Conservation (phyloP, 2,888 invertebrate species). For the Chalcis sispes region DNA sequence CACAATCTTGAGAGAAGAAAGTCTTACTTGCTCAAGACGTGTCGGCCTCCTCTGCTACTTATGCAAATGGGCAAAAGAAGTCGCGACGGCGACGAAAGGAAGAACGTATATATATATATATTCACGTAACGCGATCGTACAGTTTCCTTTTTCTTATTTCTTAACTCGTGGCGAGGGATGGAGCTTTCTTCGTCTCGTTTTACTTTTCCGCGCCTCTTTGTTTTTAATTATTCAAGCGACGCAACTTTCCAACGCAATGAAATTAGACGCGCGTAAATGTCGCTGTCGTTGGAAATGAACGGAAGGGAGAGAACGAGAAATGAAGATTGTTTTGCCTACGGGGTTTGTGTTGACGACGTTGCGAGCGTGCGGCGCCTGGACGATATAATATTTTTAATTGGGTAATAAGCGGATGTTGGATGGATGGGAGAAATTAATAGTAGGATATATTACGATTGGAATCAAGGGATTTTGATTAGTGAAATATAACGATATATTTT, state of each 20-base stretch:
- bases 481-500: too few species aligned
- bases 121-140: too few species aligned
- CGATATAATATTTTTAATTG: too few species aligned
- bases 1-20: too few species aligned
- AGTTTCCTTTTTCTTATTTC: neutral
- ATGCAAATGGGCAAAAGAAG: slow-evolving; percentile 69
- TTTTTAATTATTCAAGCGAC: slow-evolving; percentile 74
- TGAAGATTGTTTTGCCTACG: slow-evolving; percentile 69
- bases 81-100: slow-evolving; percentile 68
- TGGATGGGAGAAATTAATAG: neutral
- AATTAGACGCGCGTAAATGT: slow-evolving; percentile 66
- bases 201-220: slow-evolving; percentile 57
- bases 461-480: too few species aligned
- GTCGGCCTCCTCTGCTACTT: slow-evolving; percentile 63
- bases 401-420: slow-evolving; percentile 7
- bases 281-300: too few species aligned
- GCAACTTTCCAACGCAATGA: slow-evolving; percentile 74
- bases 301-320: neutral
- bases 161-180: too few species aligned
- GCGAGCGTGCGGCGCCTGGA: neutral
- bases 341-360: slow-evolving; percentile 1
- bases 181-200: slow-evolving; percentile 39
- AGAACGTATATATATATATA: too few species aligned
- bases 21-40: slow-evolving; percentile 23
- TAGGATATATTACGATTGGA: neutral